phyloP scores from a whole-genome alignment of 2,888 invertebrate species.

The Anagyrus pseudococci region DNA sequence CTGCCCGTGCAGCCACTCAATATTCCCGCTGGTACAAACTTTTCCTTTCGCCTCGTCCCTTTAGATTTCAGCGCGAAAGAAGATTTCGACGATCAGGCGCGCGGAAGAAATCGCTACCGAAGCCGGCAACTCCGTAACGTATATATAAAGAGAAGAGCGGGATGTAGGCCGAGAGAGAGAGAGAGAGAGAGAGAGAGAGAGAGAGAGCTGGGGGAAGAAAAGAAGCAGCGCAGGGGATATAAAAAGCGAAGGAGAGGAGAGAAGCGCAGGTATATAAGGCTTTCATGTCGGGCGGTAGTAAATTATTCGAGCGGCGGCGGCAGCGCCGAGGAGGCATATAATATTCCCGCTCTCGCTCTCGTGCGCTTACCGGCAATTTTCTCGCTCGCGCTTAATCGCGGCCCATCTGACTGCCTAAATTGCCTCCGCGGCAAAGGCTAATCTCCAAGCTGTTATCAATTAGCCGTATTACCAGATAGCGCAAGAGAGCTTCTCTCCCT shows the following conservation, averaged over 20 bases:
- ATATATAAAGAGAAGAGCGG: too few species aligned
- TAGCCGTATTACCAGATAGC: slow-evolving; percentile 47
- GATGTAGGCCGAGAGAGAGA: slow-evolving; percentile 3
- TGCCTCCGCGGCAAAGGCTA: slow-evolving; percentile 50
- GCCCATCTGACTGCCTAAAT: slow-evolving; percentile 53
- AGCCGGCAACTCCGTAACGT: neutral
- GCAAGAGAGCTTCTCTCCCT: too few species aligned
- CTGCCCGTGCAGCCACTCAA: neutral
- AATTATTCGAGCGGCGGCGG: slow-evolving; percentile 48
- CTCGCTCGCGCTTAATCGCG: slow-evolving; percentile 49
- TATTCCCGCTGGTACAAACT: neutral
- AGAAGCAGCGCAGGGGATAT: neutral
- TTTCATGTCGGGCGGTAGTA: slow-evolving; percentile 51
- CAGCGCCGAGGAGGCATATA: neutral
- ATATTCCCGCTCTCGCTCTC: too few species aligned
- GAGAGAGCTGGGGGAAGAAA: neutral
- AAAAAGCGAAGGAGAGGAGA: slow-evolving; percentile 20
- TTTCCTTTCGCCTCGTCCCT: neutral
- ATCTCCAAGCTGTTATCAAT: slow-evolving; percentile 56
- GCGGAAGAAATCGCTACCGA: slow-evolving; percentile 16
- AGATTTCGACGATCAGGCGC: slow-evolving; percentile 3
- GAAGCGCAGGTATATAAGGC: slow-evolving; percentile 40
- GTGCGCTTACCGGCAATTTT: slow-evolving; percentile 48
- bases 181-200: slow-evolving; percentile 5
- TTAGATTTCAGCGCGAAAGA: neutral